phyloP scores from a whole-genome alignment of 2,797 vertebrate species.

The Serranus cabrilla region DNA sequence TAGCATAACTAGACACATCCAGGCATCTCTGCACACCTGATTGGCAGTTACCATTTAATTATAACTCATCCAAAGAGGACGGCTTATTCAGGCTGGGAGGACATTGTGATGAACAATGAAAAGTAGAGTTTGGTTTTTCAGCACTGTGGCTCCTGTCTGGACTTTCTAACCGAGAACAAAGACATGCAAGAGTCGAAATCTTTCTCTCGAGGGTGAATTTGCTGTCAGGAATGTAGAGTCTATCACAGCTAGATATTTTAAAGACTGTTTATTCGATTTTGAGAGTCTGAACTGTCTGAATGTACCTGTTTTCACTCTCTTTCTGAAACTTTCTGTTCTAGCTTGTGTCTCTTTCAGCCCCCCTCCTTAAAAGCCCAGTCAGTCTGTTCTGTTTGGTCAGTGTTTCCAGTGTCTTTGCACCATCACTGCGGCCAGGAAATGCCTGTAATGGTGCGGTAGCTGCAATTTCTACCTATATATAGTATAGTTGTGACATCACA shows the following conservation, averaged over 20 bases:
- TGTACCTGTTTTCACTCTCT: neutral
- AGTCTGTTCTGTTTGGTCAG: too few relatives aligned
- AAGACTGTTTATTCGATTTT: neutral
- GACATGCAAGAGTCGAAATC: neutral
- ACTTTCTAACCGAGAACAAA: neutral
- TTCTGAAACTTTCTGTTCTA: too few relatives aligned
- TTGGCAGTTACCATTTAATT: constrained; percentile 22
- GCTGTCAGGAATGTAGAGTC: neutral
- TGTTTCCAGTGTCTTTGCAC: too few relatives aligned
- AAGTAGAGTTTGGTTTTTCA: neutral
- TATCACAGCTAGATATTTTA: neutral
- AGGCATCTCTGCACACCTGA: neutral
- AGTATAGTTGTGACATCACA: too few relatives aligned
- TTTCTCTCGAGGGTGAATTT: neutral
- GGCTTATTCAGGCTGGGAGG: constrained; percentile 4
- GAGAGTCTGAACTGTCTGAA: neutral
- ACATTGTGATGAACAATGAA: constrained; percentile 1
- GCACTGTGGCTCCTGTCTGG: neutral
- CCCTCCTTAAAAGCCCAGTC: too few relatives aligned
- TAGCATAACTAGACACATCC: neutral
- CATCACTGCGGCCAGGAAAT: too few relatives aligned
- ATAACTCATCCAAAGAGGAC: constrained; percentile 8
- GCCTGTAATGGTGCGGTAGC: too few relatives aligned
- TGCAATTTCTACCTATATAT: too few relatives aligned
- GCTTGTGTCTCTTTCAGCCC: too few relatives aligned